Evolutionary conservation across 1,140 invertebrate genomes (phyloP).

Genomic region (Zophobas morio): DNA sequence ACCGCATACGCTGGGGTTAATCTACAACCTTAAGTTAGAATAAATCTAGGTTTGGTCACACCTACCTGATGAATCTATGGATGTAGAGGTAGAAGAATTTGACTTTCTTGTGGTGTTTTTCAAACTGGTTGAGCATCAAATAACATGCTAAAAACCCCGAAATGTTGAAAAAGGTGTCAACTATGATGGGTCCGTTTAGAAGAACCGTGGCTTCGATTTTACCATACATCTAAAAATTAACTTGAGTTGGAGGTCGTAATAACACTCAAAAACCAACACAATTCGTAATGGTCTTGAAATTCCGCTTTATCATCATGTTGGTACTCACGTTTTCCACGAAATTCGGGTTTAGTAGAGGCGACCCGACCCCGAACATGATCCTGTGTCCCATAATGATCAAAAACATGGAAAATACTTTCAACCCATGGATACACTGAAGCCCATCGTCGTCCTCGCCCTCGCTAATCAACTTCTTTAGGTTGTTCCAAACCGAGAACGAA

Average conservation of each 20-base stretch:
- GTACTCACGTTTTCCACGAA: conserved; percentile 73
- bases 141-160: conserved; percentile 79
- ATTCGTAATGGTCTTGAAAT: no score
- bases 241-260: background rate
- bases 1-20: conserved; percentile 80
- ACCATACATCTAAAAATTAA: conserved; percentile 56
- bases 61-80: conserved; percentile 75
- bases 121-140: conserved; percentile 75
- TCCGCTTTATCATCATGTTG: background rate
- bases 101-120: conserved; percentile 73
- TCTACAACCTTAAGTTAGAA: conserved; percentile 66
- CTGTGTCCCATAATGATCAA: conserved; percentile 77
- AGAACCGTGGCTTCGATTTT: conserved; percentile 68
- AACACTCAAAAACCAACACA: no score
- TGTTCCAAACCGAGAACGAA: conserved; percentile 73
- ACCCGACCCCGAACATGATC: conserved; percentile 75
- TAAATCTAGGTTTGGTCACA: no score
- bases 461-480: conserved; percentile 71
- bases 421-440: conserved; percentile 76
- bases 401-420: conserved; percentile 77
- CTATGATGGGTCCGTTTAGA: conserved; percentile 75
- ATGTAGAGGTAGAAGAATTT: conserved; percentile 75
- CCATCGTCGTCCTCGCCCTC: conserved; percentile 72
- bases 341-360: conserved; percentile 75
- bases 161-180: conserved; percentile 81